These are phyloP conservation scores for Theretra japonica DNA, from an alignment of 2,888 invertebrate genomes.

Conservation along the genomic window DNA sequence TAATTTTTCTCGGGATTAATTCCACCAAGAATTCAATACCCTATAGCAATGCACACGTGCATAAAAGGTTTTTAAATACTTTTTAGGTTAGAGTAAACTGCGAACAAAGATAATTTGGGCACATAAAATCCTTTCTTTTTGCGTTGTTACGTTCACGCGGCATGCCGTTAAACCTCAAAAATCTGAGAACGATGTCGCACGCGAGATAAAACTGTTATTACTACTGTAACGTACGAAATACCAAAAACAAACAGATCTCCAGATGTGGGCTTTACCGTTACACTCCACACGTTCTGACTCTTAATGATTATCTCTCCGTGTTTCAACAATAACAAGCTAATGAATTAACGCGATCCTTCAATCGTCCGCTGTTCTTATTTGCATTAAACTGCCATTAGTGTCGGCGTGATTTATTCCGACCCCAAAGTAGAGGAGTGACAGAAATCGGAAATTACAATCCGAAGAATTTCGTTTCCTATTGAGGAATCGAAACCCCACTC, in stretches of 20 bases:
- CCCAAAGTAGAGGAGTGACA: conserved; percentile 7
- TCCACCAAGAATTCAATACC: no score
- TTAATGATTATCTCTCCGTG: not conserved
- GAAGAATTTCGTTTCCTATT: conserved; percentile 14
- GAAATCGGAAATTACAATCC: conserved; percentile 1
- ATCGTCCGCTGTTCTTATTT: conserved; percentile 1
- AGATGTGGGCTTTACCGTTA: conserved; percentile 3
- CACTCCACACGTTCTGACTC: not conserved
- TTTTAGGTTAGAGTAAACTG: not conserved
- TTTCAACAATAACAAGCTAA: conserved; percentile 18
- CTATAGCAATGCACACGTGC: no score
- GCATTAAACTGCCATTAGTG: conserved; percentile 11
- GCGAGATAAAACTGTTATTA: conserved; percentile 8
- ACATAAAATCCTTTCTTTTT: not conserved
- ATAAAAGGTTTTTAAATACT: no score
- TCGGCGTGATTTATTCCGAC: conserved; percentile 12
- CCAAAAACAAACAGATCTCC: not conserved
- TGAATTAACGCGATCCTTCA: conserved; percentile 7
- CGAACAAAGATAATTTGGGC: not conserved
- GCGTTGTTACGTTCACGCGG: not conserved
- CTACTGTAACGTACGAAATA: conserved; percentile 3
- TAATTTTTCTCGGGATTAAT: not conserved
- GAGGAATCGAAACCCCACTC: not conserved
- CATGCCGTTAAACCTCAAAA: not conserved
- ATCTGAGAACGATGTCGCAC: conserved; percentile 1